These are phyloP conservation scores for Pocillopora meandrina DNA, from an alignment of 92 coral and sea anemone genomes.

Conservation along the genomic window DNA sequence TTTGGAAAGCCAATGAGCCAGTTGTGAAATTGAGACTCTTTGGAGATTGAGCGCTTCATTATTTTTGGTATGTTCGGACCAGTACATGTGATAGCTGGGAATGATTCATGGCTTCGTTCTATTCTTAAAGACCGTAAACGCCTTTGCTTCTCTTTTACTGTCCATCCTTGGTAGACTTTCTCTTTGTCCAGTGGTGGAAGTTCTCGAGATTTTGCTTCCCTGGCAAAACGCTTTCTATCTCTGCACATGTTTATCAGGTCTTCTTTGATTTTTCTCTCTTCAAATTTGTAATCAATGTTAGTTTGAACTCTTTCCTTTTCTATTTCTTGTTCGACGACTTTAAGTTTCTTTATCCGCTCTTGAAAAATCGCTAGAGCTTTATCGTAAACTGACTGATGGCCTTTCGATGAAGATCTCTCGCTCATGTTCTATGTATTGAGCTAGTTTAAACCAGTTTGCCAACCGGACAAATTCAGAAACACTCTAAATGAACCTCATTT, in stretches of 20 bases:
- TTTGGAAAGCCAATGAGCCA: slow-evolving; percentile 73
- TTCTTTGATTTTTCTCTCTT: slow-evolving; percentile 62
- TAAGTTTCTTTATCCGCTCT: slow-evolving; percentile 63
- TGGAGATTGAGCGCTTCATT: slow-evolving; percentile 71
- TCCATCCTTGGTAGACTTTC: slow-evolving; percentile 18
- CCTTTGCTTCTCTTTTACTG: slow-evolving; percentile 28
- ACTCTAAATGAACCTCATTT: background rate
- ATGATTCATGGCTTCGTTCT: slow-evolving; percentile 29
- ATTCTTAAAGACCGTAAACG: slow-evolving; percentile 31
- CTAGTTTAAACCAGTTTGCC: background rate
- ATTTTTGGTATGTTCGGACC: slow-evolving; percentile 66
- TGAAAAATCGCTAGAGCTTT: slow-evolving; percentile 70
- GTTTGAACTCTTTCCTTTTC: slow-evolving; percentile 64
- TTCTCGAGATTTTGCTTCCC: slow-evolving; percentile 34
- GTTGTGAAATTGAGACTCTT: slow-evolving; percentile 68
- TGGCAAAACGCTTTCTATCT: slow-evolving; percentile 59
- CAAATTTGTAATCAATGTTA: slow-evolving; percentile 52
- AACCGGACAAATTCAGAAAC: background rate
- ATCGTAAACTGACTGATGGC: slow-evolving; percentile 64
- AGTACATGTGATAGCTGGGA: slow-evolving; percentile 68
- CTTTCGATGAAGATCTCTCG: background rate
- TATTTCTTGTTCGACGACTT: slow-evolving; percentile 52
- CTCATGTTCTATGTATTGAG: background rate
- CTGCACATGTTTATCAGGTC: slow-evolving; percentile 59
- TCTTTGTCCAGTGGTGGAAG: slow-evolving; percentile 28